A percentile compares a stretch with the other conserved stretches of the same genome.
phyloP scores from a whole-genome alignment of 2,888 invertebrate species.

The Morpho achilles region DNA sequence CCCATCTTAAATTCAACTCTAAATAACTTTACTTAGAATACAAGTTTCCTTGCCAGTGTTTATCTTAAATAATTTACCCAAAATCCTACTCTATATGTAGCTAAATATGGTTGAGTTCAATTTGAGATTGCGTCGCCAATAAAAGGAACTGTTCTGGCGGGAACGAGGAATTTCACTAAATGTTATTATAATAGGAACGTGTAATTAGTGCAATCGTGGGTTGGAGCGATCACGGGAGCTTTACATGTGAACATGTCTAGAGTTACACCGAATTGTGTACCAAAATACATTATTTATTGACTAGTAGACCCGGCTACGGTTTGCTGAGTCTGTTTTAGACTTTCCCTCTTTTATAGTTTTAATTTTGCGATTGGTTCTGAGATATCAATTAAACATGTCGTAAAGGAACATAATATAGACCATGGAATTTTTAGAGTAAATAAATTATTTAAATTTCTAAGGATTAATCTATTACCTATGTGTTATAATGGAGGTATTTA shows the following conservation, averaged over 20 bases:
- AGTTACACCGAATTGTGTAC: too few species aligned
- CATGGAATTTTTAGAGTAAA: too few species aligned
- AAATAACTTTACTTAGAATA: neutral
- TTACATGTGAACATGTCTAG: slow-evolving; percentile 11
- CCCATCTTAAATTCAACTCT: neutral
- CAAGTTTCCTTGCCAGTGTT: neutral
- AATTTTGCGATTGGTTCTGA: too few species aligned
- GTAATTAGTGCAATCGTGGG: slow-evolving; percentile 22
- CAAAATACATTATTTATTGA: too few species aligned
- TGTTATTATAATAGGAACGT: slow-evolving; percentile 20
- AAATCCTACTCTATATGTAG: neutral
- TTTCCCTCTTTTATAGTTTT: too few species aligned
- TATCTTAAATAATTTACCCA: neutral
- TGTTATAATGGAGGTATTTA: too few species aligned
- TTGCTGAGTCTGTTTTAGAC: too few species aligned
- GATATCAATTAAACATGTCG: too few species aligned
- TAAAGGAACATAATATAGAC: too few species aligned
- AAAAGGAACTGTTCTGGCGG: slow-evolving; percentile 8
- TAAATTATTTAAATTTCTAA: too few species aligned
- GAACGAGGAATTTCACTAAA: slow-evolving; percentile 19
- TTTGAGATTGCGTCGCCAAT: neutral
- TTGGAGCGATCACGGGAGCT: slow-evolving; percentile 16
- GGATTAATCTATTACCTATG: too few species aligned
- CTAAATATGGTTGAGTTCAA: slow-evolving; percentile 1
- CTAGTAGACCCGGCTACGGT: too few species aligned